Evolutionary conservation across 2,888 invertebrate species (phyloP), one percentile per base, ranked within the genome.

Genomic region (Baccha elongata): DNA sequence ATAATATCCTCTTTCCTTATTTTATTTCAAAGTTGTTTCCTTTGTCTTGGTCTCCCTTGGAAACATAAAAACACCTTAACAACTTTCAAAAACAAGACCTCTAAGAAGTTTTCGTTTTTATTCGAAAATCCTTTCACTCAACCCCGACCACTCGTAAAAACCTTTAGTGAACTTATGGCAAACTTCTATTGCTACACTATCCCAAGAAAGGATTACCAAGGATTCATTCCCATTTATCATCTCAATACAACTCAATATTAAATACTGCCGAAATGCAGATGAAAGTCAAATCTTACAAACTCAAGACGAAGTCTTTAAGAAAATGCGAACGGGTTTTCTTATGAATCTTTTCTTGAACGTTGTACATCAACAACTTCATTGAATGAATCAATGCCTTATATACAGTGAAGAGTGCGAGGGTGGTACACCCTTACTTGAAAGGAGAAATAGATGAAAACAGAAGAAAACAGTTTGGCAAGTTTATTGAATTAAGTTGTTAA

Each of bases 401-500:
- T n/a, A 13, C 37, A 3, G n/a, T 13, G 8, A 32, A 13, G n/a
- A 40, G n/a, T 5, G 3, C 2, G 37, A 40, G 37, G 13, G 1
- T n/a, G 3, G n/a, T 35, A 35, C 3, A n/a, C n/a, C n/a, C n/a
- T n/a, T n/a, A n/a, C 1, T 42, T n/a, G n/a, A n/a, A n/a, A n/a
- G n/a, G n/a, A n/a, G n/a, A n/a, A n/a, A n/a, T 11, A 11, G 11
- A 8, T 17, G 29, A 42, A 40, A 29, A 19, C 1, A 11, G 23
- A 2, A 37, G 26, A 13, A 8, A 17, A 37, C 15, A 19, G 60
- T 60, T 32, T 29, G 50, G 58, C 21, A 78, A 60, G 75, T 75
- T 71, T 81, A 81, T 75, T 71, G 75, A 81, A 81, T 81, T 72
- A 81, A 75, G 76, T 75, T 81, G 69, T 71, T 65, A 60, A 65